Conservation (phyloP, 2,113 vertebrate genomes). For the Brevimyrus niger region DNA sequence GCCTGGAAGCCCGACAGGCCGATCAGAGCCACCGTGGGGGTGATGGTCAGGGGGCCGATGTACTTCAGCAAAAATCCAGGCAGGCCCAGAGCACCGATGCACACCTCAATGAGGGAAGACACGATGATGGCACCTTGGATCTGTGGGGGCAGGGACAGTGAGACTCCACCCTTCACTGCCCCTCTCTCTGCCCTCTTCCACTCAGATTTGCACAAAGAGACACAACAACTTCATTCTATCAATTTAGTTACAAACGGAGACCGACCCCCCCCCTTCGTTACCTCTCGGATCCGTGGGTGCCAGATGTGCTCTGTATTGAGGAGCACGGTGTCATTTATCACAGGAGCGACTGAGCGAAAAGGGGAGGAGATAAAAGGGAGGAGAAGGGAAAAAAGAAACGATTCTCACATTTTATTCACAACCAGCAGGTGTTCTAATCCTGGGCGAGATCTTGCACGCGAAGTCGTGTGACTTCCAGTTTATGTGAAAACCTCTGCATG, state of each 20-base stretch:
- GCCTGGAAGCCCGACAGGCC: slow-evolving; percentile 95
- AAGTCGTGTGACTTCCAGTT: not conserved
- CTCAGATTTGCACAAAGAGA: not conserved
- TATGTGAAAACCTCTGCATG: not conserved
- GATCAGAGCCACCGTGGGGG: slow-evolving; percentile 89
- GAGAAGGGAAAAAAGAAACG: not conserved
- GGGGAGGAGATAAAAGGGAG: slow-evolving; percentile 27
- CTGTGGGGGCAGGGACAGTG: slow-evolving; percentile 46
- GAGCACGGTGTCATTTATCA: slow-evolving; percentile 75
- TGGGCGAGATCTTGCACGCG: not conserved
- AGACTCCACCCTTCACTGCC: not conserved
- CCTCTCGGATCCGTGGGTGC: slow-evolving; percentile 96
- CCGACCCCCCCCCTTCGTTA: slow-evolving; percentile 54
- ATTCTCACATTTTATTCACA: not conserved
- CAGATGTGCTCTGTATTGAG: slow-evolving; percentile 89
- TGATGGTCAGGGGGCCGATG: slow-evolving; percentile 93
- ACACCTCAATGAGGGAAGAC: slow-evolving; percentile 89
- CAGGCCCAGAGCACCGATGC: slow-evolving; percentile 84
- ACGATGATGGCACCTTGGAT: slow-evolving; percentile 98
- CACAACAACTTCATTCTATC: not conserved
- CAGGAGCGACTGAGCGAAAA: slow-evolving; percentile 52
- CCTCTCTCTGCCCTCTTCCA: not conserved
- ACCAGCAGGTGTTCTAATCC: not conserved
- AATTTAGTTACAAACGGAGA: not conserved
- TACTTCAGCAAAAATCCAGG: slow-evolving; percentile 84